phyloP scores from a whole-genome alignment of 2,797 vertebrate species.

The Pipistrellus pygmaeus region DNA sequence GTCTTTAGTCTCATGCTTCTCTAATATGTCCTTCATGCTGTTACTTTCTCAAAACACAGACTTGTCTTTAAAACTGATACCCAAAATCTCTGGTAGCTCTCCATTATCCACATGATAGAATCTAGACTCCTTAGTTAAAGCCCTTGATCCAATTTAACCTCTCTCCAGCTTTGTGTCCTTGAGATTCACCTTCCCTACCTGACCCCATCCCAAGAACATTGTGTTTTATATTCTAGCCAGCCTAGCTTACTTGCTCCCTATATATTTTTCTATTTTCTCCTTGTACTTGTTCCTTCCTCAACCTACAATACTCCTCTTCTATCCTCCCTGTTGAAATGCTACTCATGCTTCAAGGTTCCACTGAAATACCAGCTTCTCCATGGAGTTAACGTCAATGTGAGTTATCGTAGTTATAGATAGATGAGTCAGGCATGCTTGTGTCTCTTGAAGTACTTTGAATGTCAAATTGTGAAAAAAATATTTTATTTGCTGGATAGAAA shows the following conservation, averaged over 20 bases:
- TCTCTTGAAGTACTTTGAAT: constrained; percentile 36
- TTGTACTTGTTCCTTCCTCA: constrained; percentile 22
- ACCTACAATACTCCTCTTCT: not conserved
- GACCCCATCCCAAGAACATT: not conserved
- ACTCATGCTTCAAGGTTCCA: not conserved
- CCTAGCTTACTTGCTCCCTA: not conserved
- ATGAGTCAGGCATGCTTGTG: not conserved
- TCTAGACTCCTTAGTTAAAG: not conserved
- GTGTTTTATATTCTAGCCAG: constrained; percentile 1
- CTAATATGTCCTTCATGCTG: not conserved
- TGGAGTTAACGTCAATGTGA: constrained; percentile 5
- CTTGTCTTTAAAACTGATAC: not conserved
- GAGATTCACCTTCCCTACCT: not conserved
- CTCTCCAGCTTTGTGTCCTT: not conserved
- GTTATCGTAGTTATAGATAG: not conserved
- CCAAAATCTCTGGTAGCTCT: not conserved
- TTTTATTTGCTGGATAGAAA: not conserved
- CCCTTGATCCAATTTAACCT: not conserved
- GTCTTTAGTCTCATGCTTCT: constrained; percentile 28
- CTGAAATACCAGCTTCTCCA: not conserved
- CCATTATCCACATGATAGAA: not conserved
- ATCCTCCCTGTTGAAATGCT: not conserved
- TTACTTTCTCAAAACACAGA: constrained; percentile 49
- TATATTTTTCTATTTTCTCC: constrained; percentile 16
- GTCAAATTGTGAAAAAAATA: not conserved